Percentiles rank a stretch among this genome's conserved stretches.
These are phyloP conservation scores for Orchesella flavescens DNA, from an alignment of 2,888 invertebrate species.

Conservation along the genomic window DNA sequence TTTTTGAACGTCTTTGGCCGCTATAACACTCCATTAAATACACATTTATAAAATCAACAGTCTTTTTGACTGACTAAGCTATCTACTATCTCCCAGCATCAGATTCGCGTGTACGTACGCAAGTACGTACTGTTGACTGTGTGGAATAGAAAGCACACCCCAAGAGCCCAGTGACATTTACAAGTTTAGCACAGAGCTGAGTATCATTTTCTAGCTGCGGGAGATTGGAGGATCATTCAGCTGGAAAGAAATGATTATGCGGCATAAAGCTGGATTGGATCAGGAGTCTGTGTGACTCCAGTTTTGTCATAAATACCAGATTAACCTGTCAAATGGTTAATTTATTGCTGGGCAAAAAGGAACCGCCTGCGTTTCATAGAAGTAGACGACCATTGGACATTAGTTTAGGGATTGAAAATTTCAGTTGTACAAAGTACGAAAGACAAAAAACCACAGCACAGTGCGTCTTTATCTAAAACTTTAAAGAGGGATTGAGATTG, in stretches of 20 bases:
- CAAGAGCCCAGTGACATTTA: constrained; percentile 52
- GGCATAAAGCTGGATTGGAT: constrained; percentile 66
- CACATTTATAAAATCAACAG: too few relatives aligned
- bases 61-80: too few relatives aligned
- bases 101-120: too few relatives aligned
- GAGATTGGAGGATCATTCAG: constrained; percentile 63
- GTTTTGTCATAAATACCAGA: constrained; percentile 70
- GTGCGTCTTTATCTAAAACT: too few relatives aligned
- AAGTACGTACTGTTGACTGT: not conserved
- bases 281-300: constrained; percentile 60
- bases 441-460: not conserved
- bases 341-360: constrained; percentile 66
- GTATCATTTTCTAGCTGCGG: constrained; percentile 56
- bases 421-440: not conserved
- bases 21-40: too few relatives aligned
- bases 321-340: constrained; percentile 70
- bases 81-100: too few relatives aligned
- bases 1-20: too few relatives aligned
- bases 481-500: too few relatives aligned
- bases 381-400: not conserved
- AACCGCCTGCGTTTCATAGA: constrained; percentile 46
- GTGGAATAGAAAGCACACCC: constrained; percentile 46
- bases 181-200: constrained; percentile 3
- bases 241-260: constrained; percentile 70
- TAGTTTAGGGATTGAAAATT: not conserved